Base-by-base conservation (phyloP, 2,797 vertebrate species). In the Cossypha heuglini region DNA sequence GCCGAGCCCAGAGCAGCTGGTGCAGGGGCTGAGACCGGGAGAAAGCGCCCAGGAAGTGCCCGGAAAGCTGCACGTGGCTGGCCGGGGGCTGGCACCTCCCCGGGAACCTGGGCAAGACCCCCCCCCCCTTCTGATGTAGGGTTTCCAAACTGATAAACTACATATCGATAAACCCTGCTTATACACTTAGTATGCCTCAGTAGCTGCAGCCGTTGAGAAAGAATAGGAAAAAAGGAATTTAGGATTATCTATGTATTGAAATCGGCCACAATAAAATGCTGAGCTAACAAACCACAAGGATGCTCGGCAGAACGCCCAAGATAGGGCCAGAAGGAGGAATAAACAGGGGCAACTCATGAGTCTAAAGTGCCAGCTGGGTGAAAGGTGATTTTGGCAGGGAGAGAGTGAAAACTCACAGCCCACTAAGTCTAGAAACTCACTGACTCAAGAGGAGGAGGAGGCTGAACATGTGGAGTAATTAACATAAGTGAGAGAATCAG, bases 1-100 rank as follows among this genome's bases (percentile, higher is more conserved):
- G 96, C 82, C 82, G 7, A 4, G 45, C 76, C 13, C 43, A 2
- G 4, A 1, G 62, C 37, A 5, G 93, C 48, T 5, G 59, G 5
- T 4, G 2, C 16, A 3, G 51, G 48, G 64, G 4, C 4, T 0
- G 8, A 3, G 13, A 3, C 19, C 2, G 28, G 3, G 4, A 43
- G 24, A 18, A 28, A 28, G 16, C 4, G 0, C 22, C 4, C 26
- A 0, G 25, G 13, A 26, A 63, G 8, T 11, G 3, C 2, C 31
- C 1, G 0, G 38, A 2, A 5, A 33, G 42, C 33, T 7, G 46
- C 45, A 1, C 1, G 0, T 4, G 45, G 43, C 3, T 20, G 1
- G 21, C 2, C 0, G 16, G 16, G 18, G 49, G 24, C 29, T 8
- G 18, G 3, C 5, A 2, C 2, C 25, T 13, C 28, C 18, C 3